Base-by-base conservation (phyloP, 1,140 invertebrate genomes). In the Bradysia coprophila region DNA sequence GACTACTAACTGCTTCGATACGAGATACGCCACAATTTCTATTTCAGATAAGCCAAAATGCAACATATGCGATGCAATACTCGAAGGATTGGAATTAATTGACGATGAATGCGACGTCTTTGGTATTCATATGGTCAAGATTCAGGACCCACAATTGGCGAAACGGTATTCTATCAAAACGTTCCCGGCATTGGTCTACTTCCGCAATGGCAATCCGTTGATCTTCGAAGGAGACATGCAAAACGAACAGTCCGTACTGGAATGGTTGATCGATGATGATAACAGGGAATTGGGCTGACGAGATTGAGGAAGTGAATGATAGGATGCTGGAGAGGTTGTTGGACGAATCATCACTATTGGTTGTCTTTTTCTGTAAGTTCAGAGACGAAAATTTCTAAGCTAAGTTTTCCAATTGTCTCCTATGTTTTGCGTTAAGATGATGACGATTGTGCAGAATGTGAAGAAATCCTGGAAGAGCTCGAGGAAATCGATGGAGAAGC, bases 81-180 rank as follows among this genome's bases (percentile, higher is more conserved):
- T 94, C 18, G 82, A 88, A 53, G 86, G 84, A 44, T 58, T 94
- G 42, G 90, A 93, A 61, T 77, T 81, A 43, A 85, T 94, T 47
- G 89, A 93, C 55, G 88, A 93, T 53, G 88, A 94, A 56, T 88
- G 84, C 55, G 89, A 93, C 56, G 75, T 87, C 0, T 93, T 86
- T 59, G 89, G 89, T 28, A 93, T 94, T 50, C 86, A 92, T 51
- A 77, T 95, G 75, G 90, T 95, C 0, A 88, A 91, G 59, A 91
- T 94, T 52, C 84, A 89, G 59, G 90, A 94, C 65, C 79, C 83
- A 0, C 82, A 87, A 53, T 56, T 93, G 42, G 87, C 87, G 3
- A 90, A 90, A 53, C 71, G 88, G 45, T 93, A 93, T 64, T 91
- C 88, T 22, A 93, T 95, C 40, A 92, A 92, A 61, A 93, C 88